Evolutionary conservation across 1,140 invertebrate species (phyloP), one percentile per base, ranked within the genome.

Genomic region (Neomicropteryx cornuta): DNA sequence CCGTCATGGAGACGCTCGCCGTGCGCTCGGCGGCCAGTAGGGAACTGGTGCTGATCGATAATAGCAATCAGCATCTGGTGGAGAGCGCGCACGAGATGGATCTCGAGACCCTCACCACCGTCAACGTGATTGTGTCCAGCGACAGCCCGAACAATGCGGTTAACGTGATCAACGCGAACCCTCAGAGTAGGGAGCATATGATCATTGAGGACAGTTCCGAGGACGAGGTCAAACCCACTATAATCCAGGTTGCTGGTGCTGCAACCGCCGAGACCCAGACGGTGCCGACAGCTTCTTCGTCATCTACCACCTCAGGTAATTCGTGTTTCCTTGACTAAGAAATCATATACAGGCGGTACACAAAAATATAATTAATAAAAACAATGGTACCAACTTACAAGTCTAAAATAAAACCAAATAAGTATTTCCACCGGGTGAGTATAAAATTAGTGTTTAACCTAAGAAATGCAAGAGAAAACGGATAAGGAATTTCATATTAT

Each of bases 11-110:
- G 47, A 64, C 62, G 2, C 50, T 68, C 1, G 66, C 64, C 1
- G 66, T 64, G 5, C 49, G 66, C 0, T 67, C 66, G 1, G 62
- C 23, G 8, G 13, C 62, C 0, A 56, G 60, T 2, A n/a, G n/a
- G n/a, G n/a, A n/a, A n/a, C n/a, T n/a, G n/a, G 63, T 66, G 4
- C 66, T 67, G 39, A 64, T 67, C 21, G 64, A 68, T 41, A 66
- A 66, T 37, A 52, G 58, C 0, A 41, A 40, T 5, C 38, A 37
- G 18, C 60, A 62, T 17, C 45, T 56, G 2, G 39, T 46, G 5
- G 58, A 45, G 5, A 23, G 52, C 0, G 34, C 38, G 5, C 53
- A 59, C 18, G 59, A 56, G 21, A 49, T 56, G 0, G 62, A 65
- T 23, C 52, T 68, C 47, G 62, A 66, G 36, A 60, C 61, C 0